Conservation (phyloP, 1,140 invertebrate genomes). For the Anoplophora glabripennis region DNA sequence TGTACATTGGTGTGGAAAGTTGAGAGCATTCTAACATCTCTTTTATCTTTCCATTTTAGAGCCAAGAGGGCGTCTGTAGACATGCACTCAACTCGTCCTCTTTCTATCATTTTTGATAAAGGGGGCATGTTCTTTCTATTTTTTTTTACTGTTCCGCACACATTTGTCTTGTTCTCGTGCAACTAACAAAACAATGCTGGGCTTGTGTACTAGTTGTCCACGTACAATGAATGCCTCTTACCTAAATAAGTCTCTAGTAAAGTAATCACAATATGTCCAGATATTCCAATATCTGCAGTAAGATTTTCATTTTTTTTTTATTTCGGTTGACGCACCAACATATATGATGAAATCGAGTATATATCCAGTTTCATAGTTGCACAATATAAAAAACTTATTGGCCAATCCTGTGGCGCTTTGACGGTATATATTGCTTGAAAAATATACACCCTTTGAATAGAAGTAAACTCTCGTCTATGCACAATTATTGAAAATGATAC, state of each 20-base stretch:
- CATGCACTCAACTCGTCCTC: background rate
- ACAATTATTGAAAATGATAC: constrained; percentile 26
- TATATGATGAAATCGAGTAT: constrained; percentile 11
- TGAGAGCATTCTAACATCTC: background rate
- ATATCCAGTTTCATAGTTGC: constrained; percentile 30
- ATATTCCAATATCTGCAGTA: background rate
- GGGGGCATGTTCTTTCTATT: constrained; percentile 1
- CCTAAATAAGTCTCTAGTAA: background rate
- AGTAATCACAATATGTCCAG: background rate
- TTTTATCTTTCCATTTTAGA: constrained; percentile 5
- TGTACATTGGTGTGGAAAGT: too few relatives aligned
- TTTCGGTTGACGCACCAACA: too few relatives aligned
- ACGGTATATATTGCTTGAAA: constrained; percentile 40
- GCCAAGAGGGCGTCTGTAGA: background rate
- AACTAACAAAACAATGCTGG: background rate
- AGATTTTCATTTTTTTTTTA: too few relatives aligned
- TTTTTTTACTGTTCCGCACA: background rate
- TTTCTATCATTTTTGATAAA: constrained; percentile 1
- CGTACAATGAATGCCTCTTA: background rate
- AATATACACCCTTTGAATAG: constrained; percentile 4
- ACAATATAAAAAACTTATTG: constrained; percentile 38
- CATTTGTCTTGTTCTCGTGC: background rate
- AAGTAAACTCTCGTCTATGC: too few relatives aligned
- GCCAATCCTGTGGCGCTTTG: constrained; percentile 35
- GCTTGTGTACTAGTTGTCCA: background rate